These are phyloP conservation scores for Acanthosepion esculentum DNA, from an alignment of 2,888 invertebrate genomes.

Conservation along the genomic window DNA sequence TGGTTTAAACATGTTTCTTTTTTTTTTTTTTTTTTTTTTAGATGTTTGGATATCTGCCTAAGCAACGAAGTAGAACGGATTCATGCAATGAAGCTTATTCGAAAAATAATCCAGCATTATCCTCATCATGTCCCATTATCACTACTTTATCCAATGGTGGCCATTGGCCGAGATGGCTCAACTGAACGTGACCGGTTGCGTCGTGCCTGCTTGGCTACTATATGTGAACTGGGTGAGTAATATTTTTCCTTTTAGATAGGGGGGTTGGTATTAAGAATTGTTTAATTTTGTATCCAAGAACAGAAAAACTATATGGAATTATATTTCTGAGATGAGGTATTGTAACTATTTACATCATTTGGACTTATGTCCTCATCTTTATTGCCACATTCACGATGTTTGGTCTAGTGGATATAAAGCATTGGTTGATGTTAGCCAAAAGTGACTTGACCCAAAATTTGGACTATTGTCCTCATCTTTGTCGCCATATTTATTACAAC, in stretches of 20 bases:
- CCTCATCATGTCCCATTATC: conserved; percentile 84
- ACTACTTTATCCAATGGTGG: conserved; percentile 86
- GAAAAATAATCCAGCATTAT: conserved; percentile 81
- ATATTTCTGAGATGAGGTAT: no score
- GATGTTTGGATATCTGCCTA: conserved; percentile 90
- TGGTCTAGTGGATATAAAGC: no score
- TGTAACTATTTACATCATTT: no score
- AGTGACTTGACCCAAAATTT: no score
- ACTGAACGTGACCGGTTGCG: conserved; percentile 89
- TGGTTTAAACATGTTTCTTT: background rate
- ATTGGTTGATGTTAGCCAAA: no score
- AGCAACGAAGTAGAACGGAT: conserved; percentile 88
- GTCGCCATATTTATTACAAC: no score
- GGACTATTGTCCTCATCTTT: no score
- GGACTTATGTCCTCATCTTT: no score
- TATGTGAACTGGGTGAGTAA: conserved; percentile 87
- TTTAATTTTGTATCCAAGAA: background rate
- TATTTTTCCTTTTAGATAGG: background rate
- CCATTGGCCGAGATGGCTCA: conserved; percentile 86
- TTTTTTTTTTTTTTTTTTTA: conserved; percentile 69
- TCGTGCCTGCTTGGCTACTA: conserved; percentile 87
- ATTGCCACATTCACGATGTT: no score
- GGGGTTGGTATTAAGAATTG: background rate
- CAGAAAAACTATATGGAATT: no score
- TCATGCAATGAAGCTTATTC: conserved; percentile 90